Percentiles rank a stretch among this genome's conserved stretches.
Evolutionary conservation across 2,113 vertebrate species (phyloP).

Genomic region (Solea solea): DNA sequence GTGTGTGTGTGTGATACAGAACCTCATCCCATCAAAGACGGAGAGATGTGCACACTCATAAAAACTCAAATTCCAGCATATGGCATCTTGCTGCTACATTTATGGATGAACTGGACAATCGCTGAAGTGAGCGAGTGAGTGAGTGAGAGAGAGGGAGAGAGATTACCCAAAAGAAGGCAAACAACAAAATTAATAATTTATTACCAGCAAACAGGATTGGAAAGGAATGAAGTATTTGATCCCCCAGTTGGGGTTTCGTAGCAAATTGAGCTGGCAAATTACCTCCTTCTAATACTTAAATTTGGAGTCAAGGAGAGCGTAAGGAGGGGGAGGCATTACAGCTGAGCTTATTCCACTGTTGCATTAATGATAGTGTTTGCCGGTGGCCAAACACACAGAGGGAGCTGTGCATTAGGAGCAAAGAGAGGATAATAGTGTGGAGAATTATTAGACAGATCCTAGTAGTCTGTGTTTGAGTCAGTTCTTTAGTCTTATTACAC

Average conservation of each 20-base stretch:
- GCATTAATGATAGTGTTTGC: conserved; percentile 71
- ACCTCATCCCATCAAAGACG: neutral
- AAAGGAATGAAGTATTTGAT: conserved; percentile 39
- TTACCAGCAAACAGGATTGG: conserved; percentile 24
- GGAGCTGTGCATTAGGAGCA: conserved; percentile 55
- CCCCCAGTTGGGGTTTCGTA: conserved; percentile 37
- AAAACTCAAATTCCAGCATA: neutral
- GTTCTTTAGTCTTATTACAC: conserved; percentile 73
- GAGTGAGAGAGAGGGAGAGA: no score
- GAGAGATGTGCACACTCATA: neutral
- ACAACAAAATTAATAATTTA: conserved; percentile 32
- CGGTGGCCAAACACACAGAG: conserved; percentile 63
- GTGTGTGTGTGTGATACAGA: neutral
- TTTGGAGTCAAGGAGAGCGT: conserved; percentile 58
- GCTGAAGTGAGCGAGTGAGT: neutral
- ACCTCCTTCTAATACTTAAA: conserved; percentile 48
- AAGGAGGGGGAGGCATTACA: conserved; percentile 43
- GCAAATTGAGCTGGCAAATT: conserved; percentile 51
- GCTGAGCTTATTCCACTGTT: conserved; percentile 45
- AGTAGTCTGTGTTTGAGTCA: conserved; percentile 64
- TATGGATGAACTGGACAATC: neutral
- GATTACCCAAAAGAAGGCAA: neutral
- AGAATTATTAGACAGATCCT: conserved; percentile 74
- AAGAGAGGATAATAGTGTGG: conserved; percentile 65
- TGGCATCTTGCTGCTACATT: neutral